Percentiles rank a stretch among this genome's conserved stretches.
These are phyloP conservation scores for Drosophila histrio DNA, from an alignment of 2,888 invertebrate genomes.

Conservation along the genomic window DNA sequence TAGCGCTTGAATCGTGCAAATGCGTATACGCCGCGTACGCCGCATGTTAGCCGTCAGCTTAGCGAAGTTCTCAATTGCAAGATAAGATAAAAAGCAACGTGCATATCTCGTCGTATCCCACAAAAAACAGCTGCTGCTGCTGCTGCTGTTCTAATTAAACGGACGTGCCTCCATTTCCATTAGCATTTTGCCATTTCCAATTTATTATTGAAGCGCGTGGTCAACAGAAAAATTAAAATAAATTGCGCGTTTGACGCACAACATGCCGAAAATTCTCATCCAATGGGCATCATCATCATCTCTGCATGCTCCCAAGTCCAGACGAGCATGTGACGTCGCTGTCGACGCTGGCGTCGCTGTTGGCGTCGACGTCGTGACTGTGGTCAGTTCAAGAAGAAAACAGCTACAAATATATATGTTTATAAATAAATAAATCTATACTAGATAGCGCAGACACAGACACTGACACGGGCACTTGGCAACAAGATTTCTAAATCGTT, in stretches of 20 bases:
- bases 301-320: slow-evolving; percentile 9
- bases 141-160: slow-evolving; percentile 52
- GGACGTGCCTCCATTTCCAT: slow-evolving; percentile 70
- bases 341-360: not conserved
- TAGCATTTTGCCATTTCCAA: slow-evolving; percentile 20
- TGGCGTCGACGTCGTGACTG: slow-evolving; percentile 53
- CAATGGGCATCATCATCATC: not conserved
- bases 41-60: slow-evolving; percentile 15
- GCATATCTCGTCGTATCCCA: slow-evolving; percentile 27
- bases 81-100: slow-evolving; percentile 72
- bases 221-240: slow-evolving; percentile 72
- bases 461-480: slow-evolving; percentile 44
- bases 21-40: slow-evolving; percentile 17
- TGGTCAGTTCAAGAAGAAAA: slow-evolving; percentile 70
- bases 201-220: slow-evolving; percentile 31
- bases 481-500: slow-evolving; percentile 49
- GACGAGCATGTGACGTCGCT: slow-evolving; percentile 48
- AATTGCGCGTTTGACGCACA: slow-evolving; percentile 56
- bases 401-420: slow-evolving; percentile 6
- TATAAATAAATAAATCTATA: slow-evolving; percentile 30
- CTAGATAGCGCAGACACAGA: not conserved
- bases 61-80: slow-evolving; percentile 27
- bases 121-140: too few species aligned
- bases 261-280: slow-evolving; percentile 27
- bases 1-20: slow-evolving; percentile 48